Evolutionary conservation across 2,888 invertebrate genomes (phyloP).

Genomic region (Cerastoderma edule): DNA sequence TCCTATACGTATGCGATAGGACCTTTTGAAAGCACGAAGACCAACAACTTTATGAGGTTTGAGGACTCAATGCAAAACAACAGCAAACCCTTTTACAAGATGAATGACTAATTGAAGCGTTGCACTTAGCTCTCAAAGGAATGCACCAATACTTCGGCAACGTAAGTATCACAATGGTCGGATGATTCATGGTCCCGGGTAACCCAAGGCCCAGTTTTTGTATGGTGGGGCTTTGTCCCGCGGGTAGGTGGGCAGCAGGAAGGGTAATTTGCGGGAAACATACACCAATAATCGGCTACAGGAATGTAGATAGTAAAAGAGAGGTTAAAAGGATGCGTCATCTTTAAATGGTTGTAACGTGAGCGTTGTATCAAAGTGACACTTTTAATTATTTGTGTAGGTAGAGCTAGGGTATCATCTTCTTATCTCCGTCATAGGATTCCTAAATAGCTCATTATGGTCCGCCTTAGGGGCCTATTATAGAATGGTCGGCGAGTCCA

Average conservation of each 20-base stretch:
- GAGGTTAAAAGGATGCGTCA: conserved; percentile 43
- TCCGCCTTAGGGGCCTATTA: too few relatives aligned
- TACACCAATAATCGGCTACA: conserved; percentile 37
- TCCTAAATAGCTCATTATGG: too few relatives aligned
- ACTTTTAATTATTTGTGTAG: conserved; percentile 9
- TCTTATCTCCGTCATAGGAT: background rate
- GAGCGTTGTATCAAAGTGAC: conserved; percentile 6
- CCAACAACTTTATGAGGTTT: too few relatives aligned
- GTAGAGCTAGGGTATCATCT: background rate
- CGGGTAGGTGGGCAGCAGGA: conserved; percentile 27
- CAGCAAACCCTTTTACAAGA: conserved; percentile 19
- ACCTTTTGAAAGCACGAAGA: too few relatives aligned
- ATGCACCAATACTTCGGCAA: too few relatives aligned
- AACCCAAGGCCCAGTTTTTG: background rate
- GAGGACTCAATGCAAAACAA: too few relatives aligned
- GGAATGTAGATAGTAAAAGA: conserved; percentile 42
- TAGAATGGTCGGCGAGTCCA: too few relatives aligned
- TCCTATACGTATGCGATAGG: too few relatives aligned
- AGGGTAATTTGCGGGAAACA: conserved; percentile 36
- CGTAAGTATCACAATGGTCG: too few relatives aligned
- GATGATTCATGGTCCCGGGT: too few relatives aligned
- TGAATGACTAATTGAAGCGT: too few relatives aligned
- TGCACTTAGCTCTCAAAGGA: too few relatives aligned
- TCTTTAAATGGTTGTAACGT: conserved; percentile 1
- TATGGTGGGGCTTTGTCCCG: conserved; percentile 5